A percentile compares a stretch with the other conserved stretches of the same genome.
Evolutionary conservation across 2,888 invertebrate species (phyloP).

Genomic region (Dynastes tityus): DNA sequence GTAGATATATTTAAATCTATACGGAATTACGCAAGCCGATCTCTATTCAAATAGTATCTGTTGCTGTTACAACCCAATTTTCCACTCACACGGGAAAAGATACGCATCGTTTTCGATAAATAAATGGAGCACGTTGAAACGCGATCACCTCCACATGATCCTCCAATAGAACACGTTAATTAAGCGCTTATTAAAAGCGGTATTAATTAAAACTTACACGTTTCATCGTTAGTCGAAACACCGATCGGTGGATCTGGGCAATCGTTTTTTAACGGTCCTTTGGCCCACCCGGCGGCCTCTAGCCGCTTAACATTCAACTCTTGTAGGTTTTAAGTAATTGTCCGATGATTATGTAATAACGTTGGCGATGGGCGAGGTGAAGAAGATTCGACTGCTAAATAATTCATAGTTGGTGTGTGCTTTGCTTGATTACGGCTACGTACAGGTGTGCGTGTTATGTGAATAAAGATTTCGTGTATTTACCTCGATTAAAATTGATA

Average conservation of each 20-base stretch:
- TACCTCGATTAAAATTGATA: conserved; percentile 20
- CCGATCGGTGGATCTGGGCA: background rate
- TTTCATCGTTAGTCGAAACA: conserved; percentile 22
- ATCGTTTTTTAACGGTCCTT: conserved; percentile 12
- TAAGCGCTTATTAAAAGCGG: conserved; percentile 2
- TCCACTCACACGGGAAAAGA: too few relatives aligned
- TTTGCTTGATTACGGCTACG: background rate
- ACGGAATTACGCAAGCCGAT: too few relatives aligned
- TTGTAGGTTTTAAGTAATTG: conserved; percentile 39
- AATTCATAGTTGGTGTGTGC: conserved; percentile 26
- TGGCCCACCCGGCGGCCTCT: background rate
- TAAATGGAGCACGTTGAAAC: background rate
- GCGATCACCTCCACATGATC: background rate
- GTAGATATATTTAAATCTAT: too few relatives aligned
- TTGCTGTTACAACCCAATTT: too few relatives aligned
- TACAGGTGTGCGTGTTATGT: background rate
- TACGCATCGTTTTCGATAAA: too few relatives aligned
- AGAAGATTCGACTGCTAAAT: conserved; percentile 19
- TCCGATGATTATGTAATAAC: conserved; percentile 27
- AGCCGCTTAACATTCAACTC: conserved; percentile 32
- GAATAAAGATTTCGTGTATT: background rate
- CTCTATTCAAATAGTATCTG: too few relatives aligned
- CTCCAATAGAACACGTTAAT: conserved; percentile 14
- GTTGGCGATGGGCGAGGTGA: background rate
- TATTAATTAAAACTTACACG: conserved; percentile 29